Evolutionary conservation across 2,888 invertebrate species (phyloP).

Genomic region (Eurytoma adleriae): DNA sequence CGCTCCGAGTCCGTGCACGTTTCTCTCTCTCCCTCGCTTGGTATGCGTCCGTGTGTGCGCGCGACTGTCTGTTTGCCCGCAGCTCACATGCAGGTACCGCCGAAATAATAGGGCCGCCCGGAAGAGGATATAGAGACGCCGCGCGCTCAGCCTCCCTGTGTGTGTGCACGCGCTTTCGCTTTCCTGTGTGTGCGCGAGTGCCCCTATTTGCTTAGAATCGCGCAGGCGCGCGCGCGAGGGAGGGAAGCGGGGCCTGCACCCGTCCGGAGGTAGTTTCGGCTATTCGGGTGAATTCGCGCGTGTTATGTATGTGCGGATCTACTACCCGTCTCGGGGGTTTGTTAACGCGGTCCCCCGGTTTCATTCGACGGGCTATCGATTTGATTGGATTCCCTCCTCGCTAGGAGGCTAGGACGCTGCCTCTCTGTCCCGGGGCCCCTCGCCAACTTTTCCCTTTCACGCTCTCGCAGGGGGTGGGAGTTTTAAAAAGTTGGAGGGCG

Average conservation of each 20-base stretch:
- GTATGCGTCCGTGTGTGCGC: neutral
- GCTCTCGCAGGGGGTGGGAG: neutral
- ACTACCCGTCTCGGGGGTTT: slow-evolving; percentile 33
- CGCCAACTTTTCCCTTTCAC: slow-evolving; percentile 39
- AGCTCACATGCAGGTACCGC: slow-evolving; percentile 47
- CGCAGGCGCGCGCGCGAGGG: neutral
- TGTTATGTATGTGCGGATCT: neutral
- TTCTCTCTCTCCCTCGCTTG: slow-evolving; percentile 1
- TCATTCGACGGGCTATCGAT: slow-evolving; percentile 40
- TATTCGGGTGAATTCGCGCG: slow-evolving; percentile 31
- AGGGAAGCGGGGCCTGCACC: neutral
- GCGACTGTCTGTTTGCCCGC: slow-evolving; percentile 26
- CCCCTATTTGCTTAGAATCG: slow-evolving; percentile 54
- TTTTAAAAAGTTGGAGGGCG: slow-evolving; percentile 28
- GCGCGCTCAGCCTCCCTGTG: neutral
- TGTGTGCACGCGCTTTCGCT: too few relatives aligned
- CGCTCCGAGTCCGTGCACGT: neutral
- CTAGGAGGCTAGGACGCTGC: neutral
- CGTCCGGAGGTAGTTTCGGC: slow-evolving; percentile 7
- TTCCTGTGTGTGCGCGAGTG: neutral
- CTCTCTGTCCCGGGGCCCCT: neutral
- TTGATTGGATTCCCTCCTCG: slow-evolving; percentile 51
- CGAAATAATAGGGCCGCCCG: slow-evolving; percentile 47
- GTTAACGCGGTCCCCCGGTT: slow-evolving; percentile 48
- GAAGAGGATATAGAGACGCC: slow-evolving; percentile 10